Conservation (phyloP, 2,797 vertebrate species). For the Hybognathus amarus region DNA sequence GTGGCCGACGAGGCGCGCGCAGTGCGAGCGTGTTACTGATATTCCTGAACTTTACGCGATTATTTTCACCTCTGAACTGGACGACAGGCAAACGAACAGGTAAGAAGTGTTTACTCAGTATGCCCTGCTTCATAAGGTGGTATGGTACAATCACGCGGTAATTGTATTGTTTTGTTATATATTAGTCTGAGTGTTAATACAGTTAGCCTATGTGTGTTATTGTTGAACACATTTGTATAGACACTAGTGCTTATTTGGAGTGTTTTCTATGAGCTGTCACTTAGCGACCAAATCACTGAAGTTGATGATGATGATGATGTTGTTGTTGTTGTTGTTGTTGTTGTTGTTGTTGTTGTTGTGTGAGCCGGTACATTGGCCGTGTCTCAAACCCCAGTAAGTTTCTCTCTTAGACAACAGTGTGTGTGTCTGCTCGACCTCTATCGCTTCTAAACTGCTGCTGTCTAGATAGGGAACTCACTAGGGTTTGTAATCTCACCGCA, state of each 20-base stretch:
- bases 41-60: neutral
- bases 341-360: neutral
- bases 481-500: neutral
- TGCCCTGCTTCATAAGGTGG: neutral
- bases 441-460: no score
- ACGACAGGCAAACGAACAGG: conserved; percentile 3
- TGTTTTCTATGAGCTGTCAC: neutral
- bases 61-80: neutral
- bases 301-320: neutral
- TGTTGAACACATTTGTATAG: neutral
- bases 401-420: neutral
- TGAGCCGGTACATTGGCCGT: neutral
- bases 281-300: neutral
- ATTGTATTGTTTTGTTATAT: neutral
- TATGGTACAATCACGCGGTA: no score
- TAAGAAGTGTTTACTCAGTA: neutral
- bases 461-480: neutral
- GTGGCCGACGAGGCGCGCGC: neutral
- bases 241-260: neutral
- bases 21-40: neutral
- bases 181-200: neutral
- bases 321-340: no score
- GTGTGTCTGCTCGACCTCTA: no score
- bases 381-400: neutral
- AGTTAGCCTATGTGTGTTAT: no score